Evolutionary conservation across 2,113 vertebrate genomes (phyloP).

Genomic region (Fulmarus glacialis): DNA sequence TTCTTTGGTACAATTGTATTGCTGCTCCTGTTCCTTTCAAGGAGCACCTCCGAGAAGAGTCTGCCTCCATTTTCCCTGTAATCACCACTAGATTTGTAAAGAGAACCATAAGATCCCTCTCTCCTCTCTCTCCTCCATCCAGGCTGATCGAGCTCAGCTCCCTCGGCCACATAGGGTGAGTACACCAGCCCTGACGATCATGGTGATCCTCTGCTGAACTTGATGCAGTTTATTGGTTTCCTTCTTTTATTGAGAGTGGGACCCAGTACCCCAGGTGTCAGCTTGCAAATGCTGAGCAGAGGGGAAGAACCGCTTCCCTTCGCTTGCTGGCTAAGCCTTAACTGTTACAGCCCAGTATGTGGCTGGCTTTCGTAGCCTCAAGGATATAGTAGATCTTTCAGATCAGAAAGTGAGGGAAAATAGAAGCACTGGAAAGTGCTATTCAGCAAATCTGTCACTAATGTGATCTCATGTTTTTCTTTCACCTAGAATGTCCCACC

Average conservation of each 20-base stretch:
- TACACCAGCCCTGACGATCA: neutral
- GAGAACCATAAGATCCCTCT: accelerated
- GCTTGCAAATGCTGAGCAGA: neutral
- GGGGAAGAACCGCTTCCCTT: neutral
- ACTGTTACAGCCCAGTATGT: neutral
- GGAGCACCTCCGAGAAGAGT: neutral
- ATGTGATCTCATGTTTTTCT: slow-evolving; percentile 2
- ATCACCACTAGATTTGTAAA: neutral
- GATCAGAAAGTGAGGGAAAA: neutral
- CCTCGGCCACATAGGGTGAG: no score
- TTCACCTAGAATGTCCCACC: slow-evolving; percentile 93
- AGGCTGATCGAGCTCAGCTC: neutral
- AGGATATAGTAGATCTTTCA: neutral
- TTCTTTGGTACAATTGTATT: neutral
- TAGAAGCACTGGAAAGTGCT: neutral
- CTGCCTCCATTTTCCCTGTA: neutral
- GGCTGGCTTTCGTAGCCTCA: neutral
- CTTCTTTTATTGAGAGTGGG: neutral
- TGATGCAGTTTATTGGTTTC: neutral
- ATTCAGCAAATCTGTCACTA: neutral
- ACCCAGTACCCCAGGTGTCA: neutral
- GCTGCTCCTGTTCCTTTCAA: neutral
- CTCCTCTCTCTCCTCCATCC: neutral
- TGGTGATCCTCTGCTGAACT: neutral
- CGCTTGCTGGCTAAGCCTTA: neutral